These are phyloP conservation scores for Harpalus rubripes DNA, from an alignment of 2,888 invertebrate genomes.

Conservation along the genomic window DNA sequence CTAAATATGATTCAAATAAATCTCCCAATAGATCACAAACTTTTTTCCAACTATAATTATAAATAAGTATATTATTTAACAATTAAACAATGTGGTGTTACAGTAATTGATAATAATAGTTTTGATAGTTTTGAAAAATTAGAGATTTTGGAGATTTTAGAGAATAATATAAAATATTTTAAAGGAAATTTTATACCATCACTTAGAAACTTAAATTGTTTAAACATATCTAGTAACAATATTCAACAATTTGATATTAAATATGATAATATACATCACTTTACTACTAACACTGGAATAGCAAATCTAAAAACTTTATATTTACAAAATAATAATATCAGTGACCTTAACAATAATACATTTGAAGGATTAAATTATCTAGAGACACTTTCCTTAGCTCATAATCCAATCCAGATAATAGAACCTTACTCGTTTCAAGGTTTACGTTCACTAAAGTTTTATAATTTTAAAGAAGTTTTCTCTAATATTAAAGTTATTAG, in stretches of 20 bases:
- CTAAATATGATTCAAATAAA: too few relatives aligned
- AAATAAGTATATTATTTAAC: neutral
- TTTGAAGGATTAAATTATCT: neutral
- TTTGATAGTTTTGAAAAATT: neutral
- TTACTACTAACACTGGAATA: too few relatives aligned
- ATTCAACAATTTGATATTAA: neutral
- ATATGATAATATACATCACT: too few relatives aligned
- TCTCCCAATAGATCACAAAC: too few relatives aligned
- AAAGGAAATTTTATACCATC: neutral
- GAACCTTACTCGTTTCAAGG: neutral
- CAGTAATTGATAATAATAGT: conserved; percentile 11
- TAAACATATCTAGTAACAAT: conserved; percentile 15
- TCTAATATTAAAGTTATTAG: neutral
- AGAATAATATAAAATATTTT: conserved; percentile 25
- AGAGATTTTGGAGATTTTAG: neutral
- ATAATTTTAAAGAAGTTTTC: neutral
- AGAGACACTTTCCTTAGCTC: neutral
- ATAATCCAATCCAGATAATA: conserved; percentile 1
- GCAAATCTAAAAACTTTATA: neutral
- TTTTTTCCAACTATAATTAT: too few relatives aligned
- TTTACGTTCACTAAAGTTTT: neutral
- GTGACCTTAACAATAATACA: neutral
- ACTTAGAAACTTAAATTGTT: neutral
- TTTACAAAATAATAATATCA: neutral
- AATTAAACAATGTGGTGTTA: conserved; percentile 16